Evolutionary conservation across 2,888 invertebrate genomes (phyloP), one percentile per base, ranked within the genome.

Genomic region (Andrena trimmerana): DNA sequence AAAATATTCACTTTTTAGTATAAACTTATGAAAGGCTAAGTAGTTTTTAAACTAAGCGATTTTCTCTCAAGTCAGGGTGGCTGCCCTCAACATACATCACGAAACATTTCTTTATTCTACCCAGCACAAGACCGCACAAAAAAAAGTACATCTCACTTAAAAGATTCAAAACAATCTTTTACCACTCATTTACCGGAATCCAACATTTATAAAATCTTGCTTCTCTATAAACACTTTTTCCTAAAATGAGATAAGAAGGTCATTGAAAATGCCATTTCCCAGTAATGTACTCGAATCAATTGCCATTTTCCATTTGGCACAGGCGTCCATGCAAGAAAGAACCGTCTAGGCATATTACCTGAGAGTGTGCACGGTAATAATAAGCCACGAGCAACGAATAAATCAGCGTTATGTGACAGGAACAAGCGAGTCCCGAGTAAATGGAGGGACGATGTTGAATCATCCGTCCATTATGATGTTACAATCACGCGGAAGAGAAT

Each of bases 401-500:
- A 78, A 84, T 67, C 54, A 68, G 24, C 54, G 59, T 70, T 80
- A 78, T 76, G 77, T 69, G 78, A 78, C 74, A 68, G 71, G 85
- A 63, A 50, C 75, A 65, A 75, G 57, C 29, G 73, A 78, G 57
- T 36, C 59, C 54, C 2, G 62, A 27, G 71, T 20, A 62, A 77
- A 73, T 69, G 54, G 76, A 62, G 48, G 73, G 65, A 57, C 68
- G 69, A 69, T 7, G 68, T 42, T 48, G 73, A 42, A 27, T 20
- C 42, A 24, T 31, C 52, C 68, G 65, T 59, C 78, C 68, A 71
- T 84, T 74, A 83, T 71, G 81, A 76, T 13, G 85, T 84, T 80
- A 85, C 87, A 86, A 89, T 88, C 89, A 85, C 83, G 87, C 81
- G 85, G 88, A 87, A 87, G 86, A 87, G 89, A 89, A 87, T 86